Base-by-base conservation (phyloP, 2,113 vertebrate genomes). In the Sinosuthora webbiana region DNA sequence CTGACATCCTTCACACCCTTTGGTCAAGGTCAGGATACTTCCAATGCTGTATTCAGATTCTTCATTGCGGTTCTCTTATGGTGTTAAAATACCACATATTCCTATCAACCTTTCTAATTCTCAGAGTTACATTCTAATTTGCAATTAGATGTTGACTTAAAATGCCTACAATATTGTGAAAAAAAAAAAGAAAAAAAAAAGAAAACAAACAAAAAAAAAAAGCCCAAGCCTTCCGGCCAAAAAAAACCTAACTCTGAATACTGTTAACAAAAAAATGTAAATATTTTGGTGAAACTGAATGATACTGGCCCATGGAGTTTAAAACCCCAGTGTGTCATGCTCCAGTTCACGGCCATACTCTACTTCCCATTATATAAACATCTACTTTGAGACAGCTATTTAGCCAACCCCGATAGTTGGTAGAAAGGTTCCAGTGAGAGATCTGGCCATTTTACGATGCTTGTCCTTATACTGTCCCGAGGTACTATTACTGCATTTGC, bases 181-280 rank as follows among this genome's bases (percentile, higher is more conserved):
- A 7, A 15, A 17, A 20, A 4, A 9, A 9, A 60, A 35, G 0
- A 25, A 30, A 11, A 56, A 55, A 7, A 11, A 55, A n/a, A 15
- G 0, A 35, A 37, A 13, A n/a, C 2, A 14, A 33, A 7, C 10
- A 14, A 5, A 35, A 35, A 47, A 25, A 7, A 1, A 25, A 7
- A 1, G 0, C 1, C 2, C 4, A 10, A 73, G 33, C 5, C 3
- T 80, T 64, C 73, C 67, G 19, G 9, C 7, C 9, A 73, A 68
- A 83, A 76, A 47, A 70, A 28, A 20, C 1, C 11, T 53, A 73
- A 73, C 37, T 47, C 11, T 82, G n/a, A 60, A 83, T 78, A 52
- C 12, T 27, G 2, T 42, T 53, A 71, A 64, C 3, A 5, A 79
- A 64, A 75, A 67, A 60, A 56, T 21, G 6, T 21, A 87, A 91